Percentiles rank a stretch among this genome's conserved stretches.
Conservation (phyloP, 1,140 invertebrate genomes). For the Hycleus phaleratus region DNA sequence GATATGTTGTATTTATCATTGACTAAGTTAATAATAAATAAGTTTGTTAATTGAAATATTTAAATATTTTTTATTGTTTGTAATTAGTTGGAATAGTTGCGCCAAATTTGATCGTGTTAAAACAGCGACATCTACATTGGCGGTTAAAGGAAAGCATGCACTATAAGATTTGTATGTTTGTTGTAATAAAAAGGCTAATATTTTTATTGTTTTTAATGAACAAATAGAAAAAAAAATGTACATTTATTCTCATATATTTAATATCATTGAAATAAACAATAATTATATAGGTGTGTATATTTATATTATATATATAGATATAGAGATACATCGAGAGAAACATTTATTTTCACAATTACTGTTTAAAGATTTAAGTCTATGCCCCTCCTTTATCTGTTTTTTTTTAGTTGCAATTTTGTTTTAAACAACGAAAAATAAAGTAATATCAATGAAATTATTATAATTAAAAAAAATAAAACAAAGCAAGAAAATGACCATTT, state of each 20-base stretch:
- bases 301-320: slow-evolving; percentile 10
- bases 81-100: no score
- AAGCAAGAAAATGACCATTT: neutral
- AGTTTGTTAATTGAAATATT: no score
- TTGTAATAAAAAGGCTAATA: no score
- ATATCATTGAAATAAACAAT: slow-evolving; percentile 6
- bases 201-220: slow-evolving; percentile 7
- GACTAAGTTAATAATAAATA: no score
- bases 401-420: slow-evolving; percentile 15
- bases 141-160: no score
- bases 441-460: neutral
- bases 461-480: neutral
- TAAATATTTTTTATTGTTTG: no score
- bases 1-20: no score
- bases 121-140: no score
- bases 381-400: slow-evolving; percentile 30
- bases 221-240: slow-evolving; percentile 12
- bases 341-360: slow-evolving; percentile 27
- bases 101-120: no score
- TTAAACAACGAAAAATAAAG: neutral
- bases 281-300: slow-evolving; percentile 2
- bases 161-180: no score
- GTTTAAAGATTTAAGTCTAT: slow-evolving; percentile 32
- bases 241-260: slow-evolving; percentile 9
- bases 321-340: slow-evolving; percentile 28